Evolutionary conservation across 2,113 vertebrate genomes (phyloP), one percentile per base, ranked within the genome.

Genomic region (Rhegmatorhina hoffmannsi): DNA sequence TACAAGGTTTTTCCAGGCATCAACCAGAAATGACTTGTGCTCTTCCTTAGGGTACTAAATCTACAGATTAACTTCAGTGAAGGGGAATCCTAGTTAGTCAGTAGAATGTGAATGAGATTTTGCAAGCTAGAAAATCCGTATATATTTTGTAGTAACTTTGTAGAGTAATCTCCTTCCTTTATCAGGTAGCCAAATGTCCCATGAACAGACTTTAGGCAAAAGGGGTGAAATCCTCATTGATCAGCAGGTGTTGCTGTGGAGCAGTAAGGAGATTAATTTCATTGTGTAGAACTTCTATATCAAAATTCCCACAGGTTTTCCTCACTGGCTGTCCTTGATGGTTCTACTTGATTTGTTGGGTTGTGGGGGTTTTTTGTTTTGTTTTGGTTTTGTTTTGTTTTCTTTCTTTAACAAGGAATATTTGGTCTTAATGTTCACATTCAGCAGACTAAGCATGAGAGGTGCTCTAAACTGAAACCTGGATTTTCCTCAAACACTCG

Each of bases 221-320:
- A 87, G 82, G 87, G 94, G 55, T 94, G 78, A 89, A 92, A 66
- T 95, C 53, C 33, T 95, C 40, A 43, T 20, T 92, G 87, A 84
- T 92, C 91, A 94, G 89, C 84, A 95, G 93, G 84, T 91, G 93
- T 74, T 97, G 95, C 90, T 95, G 50, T 94, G 70, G 94, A 97
- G 87, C 92, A 96, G 67, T 67, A 50, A 82, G 90, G 84, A 95
- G 59, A 44, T 76, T 59, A 82, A 69, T 59, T 62, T 47, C 63
- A 5, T 31, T 73, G 74, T 91, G 40, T 69, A 73, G 81, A 47
- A 69, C 33, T 63, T 76, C 40, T 63, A 0, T 23, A 33, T 79
- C 50, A 85, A 44, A 88, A 76, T 93, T 89, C 46, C 8, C 18
- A 11, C 8, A 18, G 29, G 24, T 70, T 88, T 95, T 73, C 60